These are phyloP conservation scores for Pollicipes pollicipes DNA, from an alignment of 1,140 invertebrate species.

Conservation along the genomic window DNA sequence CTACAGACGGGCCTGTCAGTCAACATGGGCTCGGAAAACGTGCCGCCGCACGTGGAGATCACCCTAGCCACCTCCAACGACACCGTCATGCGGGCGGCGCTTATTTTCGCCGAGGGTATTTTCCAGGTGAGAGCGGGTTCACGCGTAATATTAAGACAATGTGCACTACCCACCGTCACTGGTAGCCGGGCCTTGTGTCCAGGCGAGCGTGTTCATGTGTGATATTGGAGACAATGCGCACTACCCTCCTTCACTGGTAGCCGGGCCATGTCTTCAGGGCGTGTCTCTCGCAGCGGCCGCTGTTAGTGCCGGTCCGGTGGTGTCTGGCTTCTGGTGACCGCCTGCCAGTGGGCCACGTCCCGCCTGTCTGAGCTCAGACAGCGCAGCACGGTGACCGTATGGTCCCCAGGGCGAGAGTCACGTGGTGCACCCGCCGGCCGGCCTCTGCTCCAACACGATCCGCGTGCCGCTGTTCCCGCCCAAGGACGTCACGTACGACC, in stretches of 20 bases:
- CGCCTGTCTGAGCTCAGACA: no score
- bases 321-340: no score
- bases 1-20: conserved; percentile 38
- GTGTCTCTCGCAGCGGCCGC: no score
- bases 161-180: no score
- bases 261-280: no score
- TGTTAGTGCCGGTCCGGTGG: no score
- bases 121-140: conserved; percentile 53
- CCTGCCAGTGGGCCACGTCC: no score
- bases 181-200: no score
- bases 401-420: conserved; percentile 50
- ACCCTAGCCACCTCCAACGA: conserved; percentile 57
- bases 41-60: conserved; percentile 48
- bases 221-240: no score
- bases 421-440: conserved; percentile 49
- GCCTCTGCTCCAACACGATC: conserved; percentile 30
- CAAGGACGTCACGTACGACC: conserved; percentile 65
- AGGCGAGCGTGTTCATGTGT: no score
- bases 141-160: no score
- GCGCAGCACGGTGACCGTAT: conserved; percentile 20
- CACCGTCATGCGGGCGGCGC: conserved; percentile 54
- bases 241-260: no score
- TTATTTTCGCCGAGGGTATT: conserved; percentile 82
- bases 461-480: conserved; percentile 48
- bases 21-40: conserved; percentile 25